Percentiles rank a stretch among this genome's conserved stretches.
phyloP scores from a whole-genome alignment of 2,888 invertebrate species.

The Lapara coniferarum region DNA sequence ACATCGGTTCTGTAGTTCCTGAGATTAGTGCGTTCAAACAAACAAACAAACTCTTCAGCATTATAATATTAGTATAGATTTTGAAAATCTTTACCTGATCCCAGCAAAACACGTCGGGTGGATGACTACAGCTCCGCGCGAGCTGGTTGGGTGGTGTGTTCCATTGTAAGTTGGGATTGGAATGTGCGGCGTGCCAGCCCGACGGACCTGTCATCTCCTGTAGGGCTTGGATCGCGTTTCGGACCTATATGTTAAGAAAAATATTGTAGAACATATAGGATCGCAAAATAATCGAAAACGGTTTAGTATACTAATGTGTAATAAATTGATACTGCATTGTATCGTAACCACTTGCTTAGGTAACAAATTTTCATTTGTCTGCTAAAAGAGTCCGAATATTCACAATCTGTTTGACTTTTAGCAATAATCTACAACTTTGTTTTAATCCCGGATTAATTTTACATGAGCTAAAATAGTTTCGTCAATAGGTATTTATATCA shows the following conservation, averaged over 20 bases:
- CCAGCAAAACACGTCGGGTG: slow-evolving; percentile 92
- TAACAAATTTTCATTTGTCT: no score
- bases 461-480: neutral
- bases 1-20: no score
- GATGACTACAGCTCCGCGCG: slow-evolving; percentile 92
- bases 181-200: slow-evolving; percentile 89
- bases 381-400: no score
- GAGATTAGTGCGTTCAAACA: no score
- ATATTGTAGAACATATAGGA: neutral
- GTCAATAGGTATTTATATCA: no score
- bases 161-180: slow-evolving; percentile 90
- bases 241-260: slow-evolving; percentile 80
- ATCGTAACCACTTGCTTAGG: no score
- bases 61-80: no score
- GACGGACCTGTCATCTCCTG: slow-evolving; percentile 91
- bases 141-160: slow-evolving; percentile 82
- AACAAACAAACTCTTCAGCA: no score
- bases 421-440: neutral
- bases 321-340: no score
- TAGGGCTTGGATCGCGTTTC: slow-evolving; percentile 92
- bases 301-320: no score
- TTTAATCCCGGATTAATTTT: neutral
- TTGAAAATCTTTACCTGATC: slow-evolving; percentile 72
- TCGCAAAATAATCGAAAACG: neutral
- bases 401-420: no score